Percentiles rank a stretch among this genome's conserved stretches.
Evolutionary conservation across 2,888 invertebrate species (phyloP).

Genomic region (Schizotus pectinicornis): DNA sequence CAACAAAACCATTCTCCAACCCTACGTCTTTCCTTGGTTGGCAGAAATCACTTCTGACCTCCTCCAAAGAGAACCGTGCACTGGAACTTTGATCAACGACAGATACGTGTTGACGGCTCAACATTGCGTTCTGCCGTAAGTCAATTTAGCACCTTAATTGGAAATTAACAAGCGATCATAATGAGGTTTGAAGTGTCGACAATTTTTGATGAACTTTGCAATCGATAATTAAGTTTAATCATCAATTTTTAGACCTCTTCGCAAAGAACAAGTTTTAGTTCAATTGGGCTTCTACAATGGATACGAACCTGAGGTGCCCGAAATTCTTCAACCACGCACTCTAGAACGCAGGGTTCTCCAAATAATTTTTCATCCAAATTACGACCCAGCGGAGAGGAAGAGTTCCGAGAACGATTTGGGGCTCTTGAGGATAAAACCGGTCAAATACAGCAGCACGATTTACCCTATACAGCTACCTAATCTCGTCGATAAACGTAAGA

Average conservation of each 20-base stretch:
- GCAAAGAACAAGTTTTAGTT: constrained; percentile 19
- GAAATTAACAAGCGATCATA: no score
- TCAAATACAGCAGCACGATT: constrained; percentile 30
- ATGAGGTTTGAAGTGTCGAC: no score
- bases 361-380: constrained; percentile 29
- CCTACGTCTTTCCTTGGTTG: constrained; percentile 29
- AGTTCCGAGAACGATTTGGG: constrained; percentile 24
- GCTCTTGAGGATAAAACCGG: constrained; percentile 20
- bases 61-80: constrained; percentile 11
- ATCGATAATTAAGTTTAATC: constrained; percentile 5
- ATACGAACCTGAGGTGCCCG: constrained; percentile 1
- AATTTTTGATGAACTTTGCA: neutral
- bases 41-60: constrained; percentile 12
- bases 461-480: constrained; percentile 31
- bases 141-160: neutral
- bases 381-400: constrained; percentile 11
- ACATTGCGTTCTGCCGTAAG: constrained; percentile 31
- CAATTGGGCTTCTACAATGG: constrained; percentile 15
- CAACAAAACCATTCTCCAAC: constrained; percentile 12
- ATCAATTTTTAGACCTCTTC: constrained; percentile 21
- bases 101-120: constrained; percentile 29
- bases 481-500: constrained; percentile 24
- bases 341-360: constrained; percentile 1
- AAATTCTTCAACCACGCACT: constrained; percentile 2
- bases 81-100: constrained; percentile 32